phyloP scores from a whole-genome alignment of 2,888 invertebrate genomes.

The Drosophila emarginata region DNA sequence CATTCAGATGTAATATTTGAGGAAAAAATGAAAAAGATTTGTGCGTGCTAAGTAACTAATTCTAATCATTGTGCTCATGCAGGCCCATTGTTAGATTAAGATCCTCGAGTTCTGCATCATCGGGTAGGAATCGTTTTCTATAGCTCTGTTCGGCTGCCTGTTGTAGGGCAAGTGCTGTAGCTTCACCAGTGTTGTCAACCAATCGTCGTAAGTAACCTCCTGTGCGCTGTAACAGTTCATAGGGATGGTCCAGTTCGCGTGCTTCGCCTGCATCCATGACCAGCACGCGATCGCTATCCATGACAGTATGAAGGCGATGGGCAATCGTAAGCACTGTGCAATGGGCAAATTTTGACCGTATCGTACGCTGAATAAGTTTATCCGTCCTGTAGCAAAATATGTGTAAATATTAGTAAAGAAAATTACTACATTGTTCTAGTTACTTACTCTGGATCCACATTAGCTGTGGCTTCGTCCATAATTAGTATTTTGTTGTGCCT shows the following conservation, averaged over 20 bases:
- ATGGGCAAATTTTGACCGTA: constrained; percentile 89
- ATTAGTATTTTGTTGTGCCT: constrained; percentile 91
- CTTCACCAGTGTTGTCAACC: constrained; percentile 87
- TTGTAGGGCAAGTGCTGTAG: constrained; percentile 84
- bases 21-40: constrained; percentile 30
- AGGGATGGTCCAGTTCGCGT: constrained; percentile 91
- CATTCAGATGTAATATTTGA: constrained; percentile 56
- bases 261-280: constrained; percentile 90
- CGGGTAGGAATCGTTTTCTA: constrained; percentile 53
- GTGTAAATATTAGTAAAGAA: neutral
- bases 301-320: constrained; percentile 94
- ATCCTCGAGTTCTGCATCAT: constrained; percentile 44
- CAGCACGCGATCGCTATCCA: constrained; percentile 93
- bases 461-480: constrained; percentile 95
- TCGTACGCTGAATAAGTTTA: constrained; percentile 91
- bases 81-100: constrained; percentile 39
- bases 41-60: neutral
- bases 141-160: constrained; percentile 84
- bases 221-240: constrained; percentile 84
- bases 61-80: constrained; percentile 3
- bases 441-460: constrained; percentile 92
- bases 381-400: constrained; percentile 86
- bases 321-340: constrained; percentile 96
- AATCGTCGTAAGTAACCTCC: constrained; percentile 86
- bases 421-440: too few relatives aligned